These are phyloP conservation scores for Hipparchia semele DNA, from an alignment of 2,888 invertebrate genomes.

Conservation along the genomic window DNA sequence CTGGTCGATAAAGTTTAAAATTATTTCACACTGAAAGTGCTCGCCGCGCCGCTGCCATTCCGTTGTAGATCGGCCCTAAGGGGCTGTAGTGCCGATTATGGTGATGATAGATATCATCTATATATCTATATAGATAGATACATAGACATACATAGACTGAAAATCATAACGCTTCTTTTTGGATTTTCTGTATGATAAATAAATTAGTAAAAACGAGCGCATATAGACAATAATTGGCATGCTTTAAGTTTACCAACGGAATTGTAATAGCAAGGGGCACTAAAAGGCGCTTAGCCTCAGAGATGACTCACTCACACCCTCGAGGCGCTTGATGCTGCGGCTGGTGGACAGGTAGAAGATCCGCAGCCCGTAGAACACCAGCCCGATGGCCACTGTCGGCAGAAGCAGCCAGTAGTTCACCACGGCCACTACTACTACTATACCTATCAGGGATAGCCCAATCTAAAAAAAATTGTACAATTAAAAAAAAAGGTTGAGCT, in stretches of 20 bases:
- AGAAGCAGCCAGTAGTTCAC: conserved; percentile 89
- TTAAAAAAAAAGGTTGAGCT: neutral
- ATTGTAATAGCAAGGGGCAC: conserved; percentile 36
- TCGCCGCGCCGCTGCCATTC: too few species aligned
- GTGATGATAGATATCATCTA: too few species aligned
- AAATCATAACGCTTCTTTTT: too few species aligned
- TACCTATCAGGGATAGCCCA: conserved; percentile 90
- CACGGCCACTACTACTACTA: conserved; percentile 89
- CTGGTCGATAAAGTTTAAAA: too few species aligned
- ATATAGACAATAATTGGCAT: too few species aligned
- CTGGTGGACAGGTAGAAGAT: conserved; percentile 91
- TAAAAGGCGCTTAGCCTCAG: conserved; percentile 49
- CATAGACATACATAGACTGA: too few species aligned
- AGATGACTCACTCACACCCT: conserved; percentile 90
- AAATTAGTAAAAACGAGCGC: too few species aligned
- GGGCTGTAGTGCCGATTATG: too few species aligned
- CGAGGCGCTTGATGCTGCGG: conserved; percentile 90
- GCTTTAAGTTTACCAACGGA: neutral
- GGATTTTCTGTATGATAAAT: too few species aligned
- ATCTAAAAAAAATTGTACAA: conserved; percentile 75
- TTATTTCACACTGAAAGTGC: too few species aligned
- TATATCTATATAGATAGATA: too few species aligned
- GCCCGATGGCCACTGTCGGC: conserved; percentile 87
- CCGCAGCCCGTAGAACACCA: conserved; percentile 89
- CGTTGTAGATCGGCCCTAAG: too few species aligned